Conservation (phyloP, 2,888 invertebrate species). For the Psylliodes chrysocephalus region DNA sequence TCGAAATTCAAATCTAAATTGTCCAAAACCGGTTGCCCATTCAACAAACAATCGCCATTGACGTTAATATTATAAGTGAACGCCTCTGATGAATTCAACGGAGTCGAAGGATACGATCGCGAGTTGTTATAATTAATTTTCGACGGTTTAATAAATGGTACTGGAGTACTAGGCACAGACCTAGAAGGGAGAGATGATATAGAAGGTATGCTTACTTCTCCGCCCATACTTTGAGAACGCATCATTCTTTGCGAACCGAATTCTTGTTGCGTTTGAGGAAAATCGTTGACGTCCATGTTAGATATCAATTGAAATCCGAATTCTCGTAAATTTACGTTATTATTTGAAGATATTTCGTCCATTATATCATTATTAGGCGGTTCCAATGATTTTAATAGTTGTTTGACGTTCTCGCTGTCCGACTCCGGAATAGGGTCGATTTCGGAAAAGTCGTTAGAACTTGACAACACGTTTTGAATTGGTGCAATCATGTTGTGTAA, state of each 20-base stretch:
- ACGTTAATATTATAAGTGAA: slow-evolving; percentile 56
- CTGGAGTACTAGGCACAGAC: slow-evolving; percentile 76
- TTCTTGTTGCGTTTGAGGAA: slow-evolving; percentile 26
- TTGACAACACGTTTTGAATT: slow-evolving; percentile 24
- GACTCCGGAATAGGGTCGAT: slow-evolving; percentile 72
- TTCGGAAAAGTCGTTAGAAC: slow-evolving; percentile 72
- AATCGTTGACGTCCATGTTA: slow-evolving; percentile 11
- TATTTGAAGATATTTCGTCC: slow-evolving; percentile 49
- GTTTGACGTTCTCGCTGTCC: slow-evolving; percentile 73
- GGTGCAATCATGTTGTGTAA: slow-evolving; percentile 48
- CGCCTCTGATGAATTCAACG: slow-evolving; percentile 64
- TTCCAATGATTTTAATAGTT: slow-evolving; percentile 73
- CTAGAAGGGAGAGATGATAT: slow-evolving; percentile 65
- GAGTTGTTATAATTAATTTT: slow-evolving; percentile 63
- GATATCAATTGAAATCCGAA: slow-evolving; percentile 46
- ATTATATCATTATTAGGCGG: slow-evolving; percentile 54
- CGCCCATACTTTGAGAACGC: slow-evolving; percentile 52
- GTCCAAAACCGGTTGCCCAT: slow-evolving; percentile 58
- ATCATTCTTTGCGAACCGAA: slow-evolving; percentile 22
- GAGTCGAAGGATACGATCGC: slow-evolving; percentile 83
- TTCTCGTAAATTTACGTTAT: slow-evolving; percentile 47
- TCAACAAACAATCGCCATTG: slow-evolving; percentile 61
- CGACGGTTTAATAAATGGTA: slow-evolving; percentile 60
- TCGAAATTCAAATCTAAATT: slow-evolving; percentile 39
- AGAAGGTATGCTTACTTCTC: not conserved